phyloP scores from a whole-genome alignment of 2,888 invertebrate species.

The Leptinotarsa tumamoca region DNA sequence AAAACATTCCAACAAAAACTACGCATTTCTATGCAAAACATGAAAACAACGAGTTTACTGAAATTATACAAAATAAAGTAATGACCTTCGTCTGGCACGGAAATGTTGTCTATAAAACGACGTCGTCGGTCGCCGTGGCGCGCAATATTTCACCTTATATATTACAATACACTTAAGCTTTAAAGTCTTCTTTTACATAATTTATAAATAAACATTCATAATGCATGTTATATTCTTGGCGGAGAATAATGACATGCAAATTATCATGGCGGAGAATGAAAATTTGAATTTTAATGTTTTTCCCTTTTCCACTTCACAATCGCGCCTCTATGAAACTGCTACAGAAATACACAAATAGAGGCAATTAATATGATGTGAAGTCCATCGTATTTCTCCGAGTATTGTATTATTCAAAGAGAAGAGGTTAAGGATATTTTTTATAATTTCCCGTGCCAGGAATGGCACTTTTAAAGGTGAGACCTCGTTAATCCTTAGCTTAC shows the following conservation, averaged over 20 bases:
- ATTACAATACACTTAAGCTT: constrained; percentile 63
- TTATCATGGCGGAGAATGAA: constrained; percentile 61
- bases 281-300: constrained; percentile 64
- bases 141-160: constrained; percentile 61
- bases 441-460: too few species aligned
- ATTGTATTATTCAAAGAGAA: too few species aligned
- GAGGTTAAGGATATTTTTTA: too few species aligned
- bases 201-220: constrained; percentile 68
- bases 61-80: constrained; percentile 56
- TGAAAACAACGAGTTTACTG: constrained; percentile 52
- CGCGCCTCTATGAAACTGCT: not conserved
- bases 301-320: constrained; percentile 56
- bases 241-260: constrained; percentile 63
- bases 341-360: constrained; percentile 1
- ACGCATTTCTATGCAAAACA: constrained; percentile 55
- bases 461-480: too few species aligned
- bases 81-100: constrained; percentile 54
- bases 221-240: constrained; percentile 65
- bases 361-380: not conserved
- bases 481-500: too few species aligned
- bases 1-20: not conserved
- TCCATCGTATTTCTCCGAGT: not conserved
- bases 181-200: constrained; percentile 65
- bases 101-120: constrained; percentile 53
- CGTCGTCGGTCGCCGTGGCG: constrained; percentile 50